Percentiles rank a stretch among this genome's conserved stretches.
Evolutionary conservation across 2,113 vertebrate genomes (phyloP).

Genomic region (Prionailurus viverrinus): DNA sequence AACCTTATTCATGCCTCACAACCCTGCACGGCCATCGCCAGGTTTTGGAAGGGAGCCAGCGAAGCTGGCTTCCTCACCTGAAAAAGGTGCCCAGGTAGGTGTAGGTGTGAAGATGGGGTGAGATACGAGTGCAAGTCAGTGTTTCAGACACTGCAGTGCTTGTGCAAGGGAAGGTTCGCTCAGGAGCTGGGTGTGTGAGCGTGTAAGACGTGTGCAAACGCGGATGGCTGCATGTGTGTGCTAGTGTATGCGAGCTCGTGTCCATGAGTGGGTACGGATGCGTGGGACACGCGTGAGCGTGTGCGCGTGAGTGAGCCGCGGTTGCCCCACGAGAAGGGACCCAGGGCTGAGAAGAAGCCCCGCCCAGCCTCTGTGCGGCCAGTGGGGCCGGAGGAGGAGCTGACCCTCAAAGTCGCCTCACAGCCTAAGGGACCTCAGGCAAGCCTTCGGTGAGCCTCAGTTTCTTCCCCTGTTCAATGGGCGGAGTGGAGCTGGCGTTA

Average conservation of each 20-base stretch:
- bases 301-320: background rate
- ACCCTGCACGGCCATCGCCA: no score
- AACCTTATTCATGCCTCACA: background rate
- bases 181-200: background rate
- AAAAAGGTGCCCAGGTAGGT: background rate
- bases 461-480: background rate
- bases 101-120: rapidly evolving
- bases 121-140: rapidly evolving
- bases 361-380: background rate
- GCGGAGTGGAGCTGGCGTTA: rapidly evolving
- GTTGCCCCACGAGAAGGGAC: background rate
- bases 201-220: background rate
- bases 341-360: background rate
- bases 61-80: background rate
- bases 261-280: background rate
- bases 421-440: background rate
- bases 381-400: background rate
- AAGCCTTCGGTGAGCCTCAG: background rate
- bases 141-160: no score
- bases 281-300: background rate
- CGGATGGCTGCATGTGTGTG: no score
- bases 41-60: background rate
- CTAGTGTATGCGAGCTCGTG: background rate
- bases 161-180: rapidly evolving
- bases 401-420: background rate